These are phyloP conservation scores for Drosophila colorata DNA, from an alignment of 2,888 invertebrate species.

Conservation along the genomic window DNA sequence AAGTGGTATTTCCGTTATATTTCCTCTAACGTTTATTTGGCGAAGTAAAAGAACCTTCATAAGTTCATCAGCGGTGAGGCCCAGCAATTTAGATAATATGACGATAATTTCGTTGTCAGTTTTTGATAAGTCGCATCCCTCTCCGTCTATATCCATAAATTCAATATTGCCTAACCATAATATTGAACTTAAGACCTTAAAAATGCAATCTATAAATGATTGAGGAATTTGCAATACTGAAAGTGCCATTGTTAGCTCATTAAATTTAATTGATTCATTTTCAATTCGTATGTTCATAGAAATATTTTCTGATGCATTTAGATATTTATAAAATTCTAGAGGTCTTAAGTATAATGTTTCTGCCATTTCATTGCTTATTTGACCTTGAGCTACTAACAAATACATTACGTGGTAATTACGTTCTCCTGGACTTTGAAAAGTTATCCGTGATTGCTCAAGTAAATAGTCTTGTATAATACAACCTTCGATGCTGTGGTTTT, in stretches of 20 bases:
- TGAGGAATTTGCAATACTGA: constrained; percentile 94
- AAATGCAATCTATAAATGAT: constrained; percentile 95
- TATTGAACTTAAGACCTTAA: constrained; percentile 94
- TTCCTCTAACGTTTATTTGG: constrained; percentile 96
- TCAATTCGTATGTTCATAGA: constrained; percentile 88
- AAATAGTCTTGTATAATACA: constrained; percentile 96
- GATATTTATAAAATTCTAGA: constrained; percentile 92
- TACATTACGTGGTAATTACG: constrained; percentile 97
- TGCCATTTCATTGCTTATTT: constrained; percentile 91
- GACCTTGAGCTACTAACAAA: constrained; percentile 94
- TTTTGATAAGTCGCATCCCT: constrained; percentile 91
- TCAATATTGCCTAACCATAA: constrained; percentile 95
- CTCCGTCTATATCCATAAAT: constrained; percentile 95
- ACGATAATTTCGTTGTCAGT: constrained; percentile 90
- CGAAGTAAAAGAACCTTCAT: constrained; percentile 91
- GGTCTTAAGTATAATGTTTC: constrained; percentile 90
- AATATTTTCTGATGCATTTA: constrained; percentile 92
- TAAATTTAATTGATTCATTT: constrained; percentile 90
- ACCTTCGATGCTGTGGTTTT: constrained; percentile 94
- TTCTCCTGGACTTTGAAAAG: constrained; percentile 94
- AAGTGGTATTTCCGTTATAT: constrained; percentile 96
- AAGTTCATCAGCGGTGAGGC: constrained; percentile 90
- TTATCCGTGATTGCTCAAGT: constrained; percentile 95
- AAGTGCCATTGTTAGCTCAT: constrained; percentile 94
- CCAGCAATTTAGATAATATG: constrained; percentile 90